Conservation (phyloP, 2,113 vertebrate species). For the Talpa occidentalis region DNA sequence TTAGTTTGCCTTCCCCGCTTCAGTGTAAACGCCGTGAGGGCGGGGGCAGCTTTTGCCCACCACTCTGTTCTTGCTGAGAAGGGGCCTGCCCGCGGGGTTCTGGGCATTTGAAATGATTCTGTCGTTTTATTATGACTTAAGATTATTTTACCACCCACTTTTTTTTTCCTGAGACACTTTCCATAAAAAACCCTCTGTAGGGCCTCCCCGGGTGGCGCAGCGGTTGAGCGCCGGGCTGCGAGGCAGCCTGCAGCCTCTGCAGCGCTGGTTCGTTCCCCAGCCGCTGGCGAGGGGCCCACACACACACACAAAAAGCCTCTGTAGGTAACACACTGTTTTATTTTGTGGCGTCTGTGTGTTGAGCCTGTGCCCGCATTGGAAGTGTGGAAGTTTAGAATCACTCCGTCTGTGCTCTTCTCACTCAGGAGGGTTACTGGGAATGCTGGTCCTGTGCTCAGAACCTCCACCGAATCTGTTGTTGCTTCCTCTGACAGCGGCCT, state of each 20-base stretch:
- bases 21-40: accelerated
- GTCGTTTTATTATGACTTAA: not conserved
- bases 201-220: no score
- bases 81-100: not conserved
- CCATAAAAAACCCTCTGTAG: no score
- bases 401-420: not conserved
- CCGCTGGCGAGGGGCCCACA: no score
- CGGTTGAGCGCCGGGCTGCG: no score
- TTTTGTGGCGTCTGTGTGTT: not conserved
- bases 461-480: not conserved
- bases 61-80: not conserved
- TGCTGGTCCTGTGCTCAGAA: not conserved
- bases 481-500: no score
- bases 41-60: not conserved
- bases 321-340: not conserved
- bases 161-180: not conserved
- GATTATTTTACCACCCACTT: not conserved
- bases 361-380: not conserved
- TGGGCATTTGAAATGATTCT: not conserved
- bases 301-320: no score
- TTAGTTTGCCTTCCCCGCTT: not conserved
- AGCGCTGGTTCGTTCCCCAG: no score
- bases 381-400: not conserved
- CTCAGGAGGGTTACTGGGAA: not conserved
- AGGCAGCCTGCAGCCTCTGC: no score